Base-by-base conservation (phyloP, 2,888 invertebrate species). In the Pheosia gnoma region DNA sequence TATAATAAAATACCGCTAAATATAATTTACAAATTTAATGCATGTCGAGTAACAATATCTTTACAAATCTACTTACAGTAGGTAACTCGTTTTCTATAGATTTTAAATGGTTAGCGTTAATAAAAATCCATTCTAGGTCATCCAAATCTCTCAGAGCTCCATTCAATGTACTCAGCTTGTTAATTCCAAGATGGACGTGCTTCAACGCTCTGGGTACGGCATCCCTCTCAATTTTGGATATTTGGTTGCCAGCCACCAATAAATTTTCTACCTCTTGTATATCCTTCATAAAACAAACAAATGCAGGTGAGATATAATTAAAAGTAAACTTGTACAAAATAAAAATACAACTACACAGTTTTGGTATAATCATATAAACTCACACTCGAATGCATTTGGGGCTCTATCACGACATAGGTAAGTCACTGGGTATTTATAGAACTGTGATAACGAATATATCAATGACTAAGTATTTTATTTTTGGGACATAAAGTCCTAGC, bases 41-140 rank as follows among this genome's bases (percentile, higher is more conserved):
- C 25, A 25, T 25, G 25, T 25, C 0, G 25, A 25, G 25, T 25
- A 25, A 25, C 25, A 25, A 25, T 45, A 9, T 41, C 10, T 2
- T 5, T 10, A 2, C 11, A 5, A 52, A 36, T 43, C 78, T 61
- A 74, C 94, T 95, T 81, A 94, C 94, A 68, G 95, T 92, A 3
- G 97, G 97, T 67, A 98, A 85, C 86, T 98, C 96, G 56, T 95
- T 95, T 57, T 97, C 97, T 74, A 98, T 91, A 41, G 95, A 94
- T 64, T 95, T 95, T 62, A 98, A 91, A 73, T 96, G 95, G 85
- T 98, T 98, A 61, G 95, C 94, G 81, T 97, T 97, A 58, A 97
- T 95, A 74, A 97, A 96, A 57, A 98, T 94, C 95, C 97, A 97
- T 78, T 96, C 96, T 65, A 98, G 88, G 66, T 96, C 95, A 66